Conservation (phyloP, 2,113 vertebrate species). For the Cygnus atratus region DNA sequence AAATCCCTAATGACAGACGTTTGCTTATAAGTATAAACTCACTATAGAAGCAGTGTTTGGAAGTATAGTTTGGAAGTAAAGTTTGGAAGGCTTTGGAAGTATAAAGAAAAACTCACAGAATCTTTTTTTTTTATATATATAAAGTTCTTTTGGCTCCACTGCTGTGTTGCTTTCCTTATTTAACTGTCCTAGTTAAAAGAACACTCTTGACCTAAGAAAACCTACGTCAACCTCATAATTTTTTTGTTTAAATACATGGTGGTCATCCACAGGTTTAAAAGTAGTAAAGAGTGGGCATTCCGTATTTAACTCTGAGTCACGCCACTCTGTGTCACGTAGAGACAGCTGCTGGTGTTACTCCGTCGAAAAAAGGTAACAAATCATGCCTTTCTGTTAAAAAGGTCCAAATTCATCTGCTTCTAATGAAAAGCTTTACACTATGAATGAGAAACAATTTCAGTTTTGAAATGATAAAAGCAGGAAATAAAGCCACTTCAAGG, state of each 20-base stretch:
- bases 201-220: slow-evolving; percentile 63
- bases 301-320: slow-evolving; percentile 65
- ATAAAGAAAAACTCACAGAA: not conserved
- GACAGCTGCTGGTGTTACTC: not conserved
- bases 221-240: slow-evolving; percentile 66
- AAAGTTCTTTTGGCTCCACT: not conserved
- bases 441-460: not conserved
- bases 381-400: not conserved
- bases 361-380: not conserved
- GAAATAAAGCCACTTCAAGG: not conserved
- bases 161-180: slow-evolving; percentile 63
- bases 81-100: not conserved
- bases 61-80: no score
- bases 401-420: not conserved
- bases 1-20: not conserved
- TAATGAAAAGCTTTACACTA: not conserved
- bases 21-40: not conserved
- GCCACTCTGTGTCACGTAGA: not conserved
- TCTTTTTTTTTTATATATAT: not conserved
- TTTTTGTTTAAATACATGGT: slow-evolving; percentile 65
- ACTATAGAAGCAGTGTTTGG: not conserved
- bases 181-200: slow-evolving; percentile 55
- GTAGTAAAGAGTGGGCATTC: slow-evolving; percentile 60
- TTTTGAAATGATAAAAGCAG: not conserved
- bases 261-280: slow-evolving; percentile 74